Conservation (phyloP, 1,140 invertebrate species). For the Heliconius nattereri region DNA sequence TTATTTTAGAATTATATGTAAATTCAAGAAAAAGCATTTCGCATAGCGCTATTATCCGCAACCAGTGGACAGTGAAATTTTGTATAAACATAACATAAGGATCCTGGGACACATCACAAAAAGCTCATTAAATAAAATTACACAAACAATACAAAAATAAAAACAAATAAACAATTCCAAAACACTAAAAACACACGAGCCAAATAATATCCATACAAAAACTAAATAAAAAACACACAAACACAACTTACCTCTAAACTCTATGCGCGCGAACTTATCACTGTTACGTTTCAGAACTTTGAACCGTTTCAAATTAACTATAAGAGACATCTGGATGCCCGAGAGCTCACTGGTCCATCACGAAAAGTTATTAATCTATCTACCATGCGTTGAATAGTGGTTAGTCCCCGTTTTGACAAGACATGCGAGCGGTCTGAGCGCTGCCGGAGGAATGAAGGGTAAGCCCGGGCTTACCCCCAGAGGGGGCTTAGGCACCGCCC, state of each 20-base stretch:
- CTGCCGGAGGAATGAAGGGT: conserved; percentile 11
- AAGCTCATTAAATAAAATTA: background rate
- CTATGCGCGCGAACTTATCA: conserved; percentile 84
- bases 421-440: conserved; percentile 1
- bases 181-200: background rate
- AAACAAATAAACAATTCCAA: background rate
- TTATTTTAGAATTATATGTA: background rate
- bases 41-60: background rate
- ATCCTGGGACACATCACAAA: background rate
- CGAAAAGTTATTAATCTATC: background rate
- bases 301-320: conserved; percentile 84
- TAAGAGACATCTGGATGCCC: conserved; percentile 81
- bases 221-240: background rate
- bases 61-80: background rate
- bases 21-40: background rate
- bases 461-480: conserved; percentile 2
- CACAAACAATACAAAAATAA: background rate
- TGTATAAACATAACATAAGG: background rate
- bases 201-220: background rate
- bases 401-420: conserved; percentile 16
- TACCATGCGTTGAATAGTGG: background rate
- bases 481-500: background rate
- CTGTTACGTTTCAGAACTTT: conserved; percentile 84
- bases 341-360: background rate
- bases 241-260: conserved; percentile 84